Conservation (phyloP, 2,888 invertebrate genomes). For the Microplitis deprimator region DNA sequence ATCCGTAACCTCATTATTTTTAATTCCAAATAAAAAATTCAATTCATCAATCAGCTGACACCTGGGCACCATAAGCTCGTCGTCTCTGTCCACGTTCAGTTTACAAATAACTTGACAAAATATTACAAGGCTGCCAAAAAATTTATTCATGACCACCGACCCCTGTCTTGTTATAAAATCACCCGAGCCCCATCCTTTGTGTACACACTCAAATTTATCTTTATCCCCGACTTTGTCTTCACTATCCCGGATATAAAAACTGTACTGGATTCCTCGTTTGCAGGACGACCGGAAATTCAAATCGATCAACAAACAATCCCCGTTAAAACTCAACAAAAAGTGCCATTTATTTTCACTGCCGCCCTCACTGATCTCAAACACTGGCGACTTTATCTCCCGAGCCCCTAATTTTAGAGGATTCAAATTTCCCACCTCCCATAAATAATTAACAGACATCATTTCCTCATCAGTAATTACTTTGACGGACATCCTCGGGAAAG, state of each 20-base stretch:
- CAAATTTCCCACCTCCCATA: neutral
- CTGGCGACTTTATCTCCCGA: neutral
- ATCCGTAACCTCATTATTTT: neutral
- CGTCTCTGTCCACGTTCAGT: neutral
- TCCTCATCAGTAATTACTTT: neutral
- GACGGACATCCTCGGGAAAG: neutral
- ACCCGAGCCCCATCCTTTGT: neutral
- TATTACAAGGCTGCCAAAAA: neutral
- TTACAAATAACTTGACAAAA: neutral
- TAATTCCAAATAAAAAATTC: neutral
- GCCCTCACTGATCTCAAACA: neutral
- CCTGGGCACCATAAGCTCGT: neutral
- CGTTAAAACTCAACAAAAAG: neutral
- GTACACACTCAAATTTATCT: neutral
- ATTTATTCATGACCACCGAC: neutral
- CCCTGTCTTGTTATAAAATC: neutral
- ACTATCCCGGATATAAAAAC: neutral
- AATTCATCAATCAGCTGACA: constrained; percentile 10
- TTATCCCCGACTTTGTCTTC: neutral
- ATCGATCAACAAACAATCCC: neutral
- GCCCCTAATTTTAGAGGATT: no score
- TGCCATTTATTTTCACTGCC: neutral
- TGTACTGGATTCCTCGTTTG: neutral
- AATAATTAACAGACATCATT: neutral
- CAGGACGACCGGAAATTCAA: neutral